A percentile compares a stretch with the other conserved stretches of the same genome.
Evolutionary conservation across 2,797 vertebrate genomes (phyloP).

Genomic region (Schizopygopsis malacanthus): DNA sequence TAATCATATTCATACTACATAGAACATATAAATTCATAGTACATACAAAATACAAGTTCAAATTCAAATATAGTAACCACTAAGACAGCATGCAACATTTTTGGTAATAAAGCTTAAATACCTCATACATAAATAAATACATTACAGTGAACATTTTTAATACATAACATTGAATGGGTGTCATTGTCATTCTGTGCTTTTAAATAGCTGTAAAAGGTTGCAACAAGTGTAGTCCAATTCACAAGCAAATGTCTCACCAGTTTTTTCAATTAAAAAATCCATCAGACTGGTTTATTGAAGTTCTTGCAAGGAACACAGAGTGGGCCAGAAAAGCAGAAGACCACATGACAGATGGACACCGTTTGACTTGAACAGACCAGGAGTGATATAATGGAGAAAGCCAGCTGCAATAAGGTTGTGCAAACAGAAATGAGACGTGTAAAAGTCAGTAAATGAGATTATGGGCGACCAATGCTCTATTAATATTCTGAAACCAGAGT

Average conservation of each 20-base stretch:
- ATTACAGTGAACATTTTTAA: too few relatives aligned
- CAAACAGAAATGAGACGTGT: constrained; percentile 10
- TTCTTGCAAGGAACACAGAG: background rate
- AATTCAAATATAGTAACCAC: background rate
- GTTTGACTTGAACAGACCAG: background rate
- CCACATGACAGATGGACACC: background rate
- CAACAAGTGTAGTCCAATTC: background rate
- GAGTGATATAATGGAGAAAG: background rate
- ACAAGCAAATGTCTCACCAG: background rate
- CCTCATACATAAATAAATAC: background rate
- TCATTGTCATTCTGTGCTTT: background rate
- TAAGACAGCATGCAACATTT: background rate
- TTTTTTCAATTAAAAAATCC: background rate
- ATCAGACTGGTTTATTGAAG: background rate
- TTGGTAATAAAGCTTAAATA: background rate
- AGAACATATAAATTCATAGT: background rate
- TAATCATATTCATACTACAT: background rate
- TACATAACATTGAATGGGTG: background rate
- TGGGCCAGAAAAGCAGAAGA: background rate
- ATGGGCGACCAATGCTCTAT: background rate
- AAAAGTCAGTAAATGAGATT: constrained; percentile 17
- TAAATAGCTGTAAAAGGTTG: background rate
- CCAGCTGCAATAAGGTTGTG: constrained; percentile 8
- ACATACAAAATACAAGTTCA: background rate
- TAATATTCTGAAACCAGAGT: constrained; percentile 10